phyloP scores from a whole-genome alignment of 2,797 vertebrate genomes.

The Rhinogobio ventralis region DNA sequence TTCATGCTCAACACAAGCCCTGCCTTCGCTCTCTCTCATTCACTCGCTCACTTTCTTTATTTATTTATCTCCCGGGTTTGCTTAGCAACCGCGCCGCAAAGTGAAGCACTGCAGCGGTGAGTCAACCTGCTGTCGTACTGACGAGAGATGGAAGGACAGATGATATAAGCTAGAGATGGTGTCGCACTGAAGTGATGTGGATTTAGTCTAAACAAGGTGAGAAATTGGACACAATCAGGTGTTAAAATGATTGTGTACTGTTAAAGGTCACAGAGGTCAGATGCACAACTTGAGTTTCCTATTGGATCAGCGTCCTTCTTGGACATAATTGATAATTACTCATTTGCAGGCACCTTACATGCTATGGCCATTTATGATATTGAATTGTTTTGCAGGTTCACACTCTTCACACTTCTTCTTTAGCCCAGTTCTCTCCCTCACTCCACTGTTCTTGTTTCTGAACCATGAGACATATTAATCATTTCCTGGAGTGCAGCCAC shows the following conservation, averaged over 20 bases:
- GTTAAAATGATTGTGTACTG: neutral
- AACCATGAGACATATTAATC: conserved; percentile 61
- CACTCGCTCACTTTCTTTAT: conserved; percentile 29
- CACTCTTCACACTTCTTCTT: neutral
- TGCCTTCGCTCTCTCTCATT: neutral
- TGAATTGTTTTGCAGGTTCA: neutral
- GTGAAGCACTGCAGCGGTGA: conserved; percentile 48
- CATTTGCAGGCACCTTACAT: neutral
- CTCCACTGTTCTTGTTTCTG: conserved; percentile 3
- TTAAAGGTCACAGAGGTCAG: conserved; percentile 5
- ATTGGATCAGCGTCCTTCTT: neutral
- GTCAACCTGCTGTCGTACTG: conserved; percentile 57
- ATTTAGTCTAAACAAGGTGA: conserved; percentile 17
- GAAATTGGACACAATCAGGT: neutral
- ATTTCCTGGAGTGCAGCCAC: conserved; percentile 65
- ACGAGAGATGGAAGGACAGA: conserved; percentile 36
- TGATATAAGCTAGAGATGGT: conserved; percentile 39
- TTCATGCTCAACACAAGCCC: conserved; percentile 42
- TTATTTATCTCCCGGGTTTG: conserved; percentile 61
- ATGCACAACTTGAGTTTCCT: neutral
- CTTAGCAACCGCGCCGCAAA: conserved; percentile 64
- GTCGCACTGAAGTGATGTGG: neutral
- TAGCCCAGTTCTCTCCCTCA: conserved; percentile 18
- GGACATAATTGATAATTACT: neutral
- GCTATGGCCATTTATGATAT: neutral